These are phyloP conservation scores for Nixonia krombeini DNA, from an alignment of 1,140 invertebrate species.

Conservation along the genomic window DNA sequence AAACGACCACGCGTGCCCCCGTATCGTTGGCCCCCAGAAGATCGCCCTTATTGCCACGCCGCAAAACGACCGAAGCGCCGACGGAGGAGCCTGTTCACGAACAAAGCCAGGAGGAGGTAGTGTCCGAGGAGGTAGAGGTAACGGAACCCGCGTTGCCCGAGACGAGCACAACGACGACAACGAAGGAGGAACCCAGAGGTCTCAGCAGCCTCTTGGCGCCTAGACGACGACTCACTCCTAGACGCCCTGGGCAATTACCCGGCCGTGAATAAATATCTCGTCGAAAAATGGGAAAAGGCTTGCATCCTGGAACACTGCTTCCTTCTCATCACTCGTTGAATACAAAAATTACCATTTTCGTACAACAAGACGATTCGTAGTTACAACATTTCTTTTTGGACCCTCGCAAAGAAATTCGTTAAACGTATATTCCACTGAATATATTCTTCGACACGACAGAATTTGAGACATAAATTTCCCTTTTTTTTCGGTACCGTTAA, in stretches of 20 bases:
- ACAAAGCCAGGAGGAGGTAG: constrained; percentile 31
- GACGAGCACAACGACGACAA: constrained; percentile 65
- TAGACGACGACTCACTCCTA: constrained; percentile 73
- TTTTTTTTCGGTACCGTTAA: too few species aligned
- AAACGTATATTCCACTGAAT: too few species aligned
- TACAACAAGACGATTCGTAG: too few species aligned
- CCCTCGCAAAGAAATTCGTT: too few species aligned
- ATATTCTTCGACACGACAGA: too few species aligned
- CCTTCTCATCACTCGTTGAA: too few species aligned
- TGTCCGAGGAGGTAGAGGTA: constrained; percentile 64
- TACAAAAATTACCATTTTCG: too few species aligned
- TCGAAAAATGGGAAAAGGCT: constrained; percentile 2
- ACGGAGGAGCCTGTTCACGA: constrained; percentile 40
- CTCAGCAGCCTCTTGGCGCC: constrained; percentile 74
- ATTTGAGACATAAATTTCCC: too few species aligned
- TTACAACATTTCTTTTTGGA: too few species aligned
- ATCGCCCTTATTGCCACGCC: constrained; percentile 64
- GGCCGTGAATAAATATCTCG: constrained; percentile 31
- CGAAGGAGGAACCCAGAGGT: constrained; percentile 73
- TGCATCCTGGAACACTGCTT: too few species aligned
- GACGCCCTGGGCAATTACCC: constrained; percentile 72
- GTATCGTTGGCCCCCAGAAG: constrained; percentile 50
- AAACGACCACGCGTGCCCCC: constrained; percentile 60
- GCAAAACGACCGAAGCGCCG: constrained; percentile 62
- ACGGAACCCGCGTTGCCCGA: constrained; percentile 66